Evolutionary conservation across 1,140 invertebrate genomes (phyloP), one percentile per base, ranked within the genome.

Genomic region (Solenopsis fugax): DNA sequence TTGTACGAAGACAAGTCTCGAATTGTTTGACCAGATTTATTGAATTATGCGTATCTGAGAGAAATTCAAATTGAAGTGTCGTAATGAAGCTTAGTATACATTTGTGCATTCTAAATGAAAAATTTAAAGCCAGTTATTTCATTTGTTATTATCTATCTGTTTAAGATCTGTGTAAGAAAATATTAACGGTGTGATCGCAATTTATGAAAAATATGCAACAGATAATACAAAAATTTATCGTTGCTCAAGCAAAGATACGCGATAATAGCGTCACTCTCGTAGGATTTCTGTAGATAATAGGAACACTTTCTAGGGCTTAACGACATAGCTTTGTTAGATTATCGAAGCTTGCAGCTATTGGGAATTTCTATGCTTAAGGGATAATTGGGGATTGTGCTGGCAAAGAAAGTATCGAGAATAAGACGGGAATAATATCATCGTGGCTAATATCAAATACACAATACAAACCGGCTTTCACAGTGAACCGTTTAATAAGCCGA

Each of bases 351-450:
- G 77, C 52, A 73, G 65, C 80, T 75, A 84, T 75, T 73, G 80
- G 69, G n/a, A 84, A 84, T 84, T 84, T 75, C 80, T 84, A 84
- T 84, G 69, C 80, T 75, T 62, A 75, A 75, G 13, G 80, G 80
- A 62, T 84, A 84, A 84, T 84, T 84, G 80, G 56, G 67, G 54
- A 84, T 84, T 75, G 65, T 56, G 37, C n/a, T 29, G 13, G 10
- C 56, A 84, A 84, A 62, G 69, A 75, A 84, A 75, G 16, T 71
- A 81, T 81, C 78, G 78, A 48, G 54, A 62, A 60, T 72, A 52
- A 73, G 80, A 84, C 16, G 10, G n/a, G 69, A 84, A 50, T 60
- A 75, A 73, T 84, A 24, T 84, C 64, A 41, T 62, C 54, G 50
- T 50, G 80, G 80, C 67, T 84, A 75, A 69, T 67, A 75, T 73